Conservation (phyloP, 2,888 invertebrate genomes). For the Alentia gelatinosa region DNA sequence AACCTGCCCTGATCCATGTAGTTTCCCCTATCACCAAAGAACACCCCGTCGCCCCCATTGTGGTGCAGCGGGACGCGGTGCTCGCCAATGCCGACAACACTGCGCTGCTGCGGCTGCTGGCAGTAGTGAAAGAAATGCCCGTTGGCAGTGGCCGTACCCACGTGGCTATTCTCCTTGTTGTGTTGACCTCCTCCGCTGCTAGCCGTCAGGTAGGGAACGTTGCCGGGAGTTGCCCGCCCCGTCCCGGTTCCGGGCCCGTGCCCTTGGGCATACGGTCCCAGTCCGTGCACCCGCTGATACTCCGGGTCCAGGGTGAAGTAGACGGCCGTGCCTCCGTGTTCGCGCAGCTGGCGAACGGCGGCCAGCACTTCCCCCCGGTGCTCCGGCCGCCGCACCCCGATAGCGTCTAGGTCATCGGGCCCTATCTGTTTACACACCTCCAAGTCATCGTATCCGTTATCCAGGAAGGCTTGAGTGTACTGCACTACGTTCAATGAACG, state of each 20-base stretch:
- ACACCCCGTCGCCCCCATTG: neutral
- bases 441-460: conserved; percentile 97
- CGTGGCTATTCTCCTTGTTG: conserved; percentile 19
- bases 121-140: neutral
- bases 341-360: conserved; percentile 91
- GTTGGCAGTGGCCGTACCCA: neutral
- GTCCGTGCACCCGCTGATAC: conserved; percentile 53
- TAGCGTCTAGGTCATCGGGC: conserved; percentile 96
- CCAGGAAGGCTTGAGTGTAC: conserved; percentile 95
- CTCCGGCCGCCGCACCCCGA: conserved; percentile 92
- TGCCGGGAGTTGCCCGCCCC: neutral
- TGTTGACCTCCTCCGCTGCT: conserved; percentile 14
- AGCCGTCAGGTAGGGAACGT: neutral
- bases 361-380: conserved; percentile 91
- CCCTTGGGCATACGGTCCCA: neutral
- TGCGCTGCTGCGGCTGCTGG: neutral
- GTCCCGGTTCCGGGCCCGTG: neutral
- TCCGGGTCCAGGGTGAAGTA: conserved; percentile 92
- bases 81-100: neutral
- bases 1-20: neutral
- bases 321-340: conserved; percentile 95
- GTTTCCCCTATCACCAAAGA: neutral
- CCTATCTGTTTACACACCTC: conserved; percentile 98
- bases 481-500: conserved; percentile 93
- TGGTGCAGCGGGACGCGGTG: neutral